Evolutionary conservation across 2,888 invertebrate species (phyloP), one percentile per base, ranked within the genome.

Genomic region (Tinea semifulvella): DNA sequence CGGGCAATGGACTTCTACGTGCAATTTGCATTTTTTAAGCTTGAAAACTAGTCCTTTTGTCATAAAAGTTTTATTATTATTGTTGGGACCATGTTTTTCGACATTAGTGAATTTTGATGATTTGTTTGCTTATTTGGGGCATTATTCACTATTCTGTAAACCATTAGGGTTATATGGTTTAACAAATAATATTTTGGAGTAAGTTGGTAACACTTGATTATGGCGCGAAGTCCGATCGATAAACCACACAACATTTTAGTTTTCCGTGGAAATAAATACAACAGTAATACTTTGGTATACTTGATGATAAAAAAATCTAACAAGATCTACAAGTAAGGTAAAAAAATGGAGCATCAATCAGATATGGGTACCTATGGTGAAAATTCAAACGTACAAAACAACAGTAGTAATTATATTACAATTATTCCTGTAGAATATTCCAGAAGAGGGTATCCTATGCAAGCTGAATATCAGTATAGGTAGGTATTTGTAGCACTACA

Each of bases 361-460:
- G 75, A 76, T 43, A 80, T 80, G 77, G 77, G 77, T 46, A 74
- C 71, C 38, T 80, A 79, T 52, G 77, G 76, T 46, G 80, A 80
- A 54, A 79, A 66, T 58, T 67, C 75, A 1, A 80, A 72, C 53
- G 77, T 75, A 20, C 79, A 79, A 55, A 79, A 40, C 22, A 79
- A 40, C 13, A 77, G 69, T 57, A 77, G 82, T 48, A 83, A 80
- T 61, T 84, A 83, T 55, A 83, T 85, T 28, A 85, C 84, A 14
- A 84, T 85, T 26, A 84, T 85, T 49, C 85, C 85, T 1, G 84
- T 84, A 26, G 85, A 85, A 51, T 85, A 84, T 63, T 76, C 84
- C 14, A 65, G 84, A 46, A 68, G 83, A 51, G 82, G 82, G 49
- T 83, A 82, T 61, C 79, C 82, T 28, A 77, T 82, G 55, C 84